Conservation (phyloP, 1,140 invertebrate species). For the Anastatus disparis region DNA sequence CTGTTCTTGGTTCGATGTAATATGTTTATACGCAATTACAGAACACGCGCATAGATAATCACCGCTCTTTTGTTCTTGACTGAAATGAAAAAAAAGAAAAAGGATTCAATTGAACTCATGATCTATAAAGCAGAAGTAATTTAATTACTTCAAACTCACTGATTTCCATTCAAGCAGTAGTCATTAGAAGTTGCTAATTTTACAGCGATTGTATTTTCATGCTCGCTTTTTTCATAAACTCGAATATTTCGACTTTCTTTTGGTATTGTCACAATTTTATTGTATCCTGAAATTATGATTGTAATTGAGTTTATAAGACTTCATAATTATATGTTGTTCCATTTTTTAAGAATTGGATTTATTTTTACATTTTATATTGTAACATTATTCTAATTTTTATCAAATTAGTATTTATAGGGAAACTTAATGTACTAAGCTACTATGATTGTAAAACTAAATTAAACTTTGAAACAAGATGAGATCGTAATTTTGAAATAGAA, state of each 20-base stretch:
- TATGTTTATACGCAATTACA: conserved; percentile 60
- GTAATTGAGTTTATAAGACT: no score
- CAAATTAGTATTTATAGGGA: no score
- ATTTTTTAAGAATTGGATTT: no score
- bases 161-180: conserved; percentile 63
- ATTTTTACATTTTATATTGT: no score
- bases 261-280: conserved; percentile 61
- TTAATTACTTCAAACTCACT: conserved; percentile 53
- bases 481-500: no score
- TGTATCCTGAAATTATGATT: conserved; percentile 59
- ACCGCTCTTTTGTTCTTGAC: conserved; percentile 56
- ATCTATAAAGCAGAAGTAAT: neutral
- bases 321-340: no score
- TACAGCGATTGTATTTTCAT: conserved; percentile 61
- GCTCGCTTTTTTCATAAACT: conserved; percentile 54
- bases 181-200: conserved; percentile 50
- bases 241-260: conserved; percentile 61
- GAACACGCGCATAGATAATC: conserved; percentile 60
- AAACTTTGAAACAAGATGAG: no score
- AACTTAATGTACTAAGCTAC: no score
- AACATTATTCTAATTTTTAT: no score
- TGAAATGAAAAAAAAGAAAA: no score
- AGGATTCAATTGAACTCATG: neutral
- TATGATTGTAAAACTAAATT: no score
- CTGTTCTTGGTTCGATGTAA: conserved; percentile 60